A percentile compares a stretch with the other conserved stretches of the same genome.
These are phyloP conservation scores for Drosophila burlai DNA, from an alignment of 1,140 invertebrate species.

Conservation along the genomic window DNA sequence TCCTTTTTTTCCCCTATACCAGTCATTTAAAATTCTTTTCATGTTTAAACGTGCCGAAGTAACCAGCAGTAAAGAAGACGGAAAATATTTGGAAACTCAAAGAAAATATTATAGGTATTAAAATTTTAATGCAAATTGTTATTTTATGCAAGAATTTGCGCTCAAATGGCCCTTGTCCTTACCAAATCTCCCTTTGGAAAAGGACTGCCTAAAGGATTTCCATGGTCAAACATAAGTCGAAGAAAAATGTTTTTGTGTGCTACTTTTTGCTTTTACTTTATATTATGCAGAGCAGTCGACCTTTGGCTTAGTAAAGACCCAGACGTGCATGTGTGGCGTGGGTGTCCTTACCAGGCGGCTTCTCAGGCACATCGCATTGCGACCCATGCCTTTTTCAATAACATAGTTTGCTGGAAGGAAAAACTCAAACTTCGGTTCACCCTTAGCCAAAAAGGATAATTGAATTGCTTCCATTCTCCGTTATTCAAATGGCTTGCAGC, in stretches of 20 bases:
- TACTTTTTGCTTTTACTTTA: constrained; percentile 45
- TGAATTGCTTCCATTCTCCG: constrained; percentile 58
- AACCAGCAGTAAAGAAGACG: constrained; percentile 11
- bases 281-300: constrained; percentile 65
- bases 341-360: constrained; percentile 13
- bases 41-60: constrained; percentile 67
- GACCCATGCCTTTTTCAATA: constrained; percentile 58
- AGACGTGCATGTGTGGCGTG: constrained; percentile 42
- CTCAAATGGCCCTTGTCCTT: constrained; percentile 35
- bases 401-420: constrained; percentile 19
- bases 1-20: constrained; percentile 27
- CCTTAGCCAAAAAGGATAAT: constrained; percentile 59
- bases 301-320: constrained; percentile 53
- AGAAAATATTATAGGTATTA: constrained; percentile 80
- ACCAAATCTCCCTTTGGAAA: constrained; percentile 72
- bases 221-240: constrained; percentile 34
- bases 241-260: constrained; percentile 58
- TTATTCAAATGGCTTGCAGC: constrained; percentile 67
- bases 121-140: constrained; percentile 82
- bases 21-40: constrained; percentile 78
- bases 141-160: constrained; percentile 80
- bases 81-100: constrained; percentile 52
- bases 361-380: constrained; percentile 48
- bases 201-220: constrained; percentile 77
- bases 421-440: constrained; percentile 7